Evolutionary conservation across 92 coral and sea anemone species (phyloP), one percentile per base, ranked within the genome.

Genomic region (Isaurus tuberculatus): DNA sequence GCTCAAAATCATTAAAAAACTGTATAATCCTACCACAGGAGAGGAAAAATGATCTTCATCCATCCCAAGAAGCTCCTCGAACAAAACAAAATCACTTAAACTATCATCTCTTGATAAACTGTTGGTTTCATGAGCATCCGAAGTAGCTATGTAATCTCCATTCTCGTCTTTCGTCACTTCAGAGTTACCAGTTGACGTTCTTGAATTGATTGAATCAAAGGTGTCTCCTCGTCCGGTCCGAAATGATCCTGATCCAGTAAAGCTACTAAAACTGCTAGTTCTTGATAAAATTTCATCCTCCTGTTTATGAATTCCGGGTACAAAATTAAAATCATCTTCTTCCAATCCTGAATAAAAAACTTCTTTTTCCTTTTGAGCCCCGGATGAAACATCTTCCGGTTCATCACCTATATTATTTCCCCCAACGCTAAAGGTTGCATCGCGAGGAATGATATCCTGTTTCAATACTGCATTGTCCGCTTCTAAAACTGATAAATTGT

Each of bases 41-140:
- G 95, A 77, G n/a, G 99, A 89, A 79, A 94, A 97, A 51, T 97
- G 99, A 44, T 94, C 99, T 85, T 97, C 99, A 23, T 92, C 94
- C 37, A 97, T 69, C 6, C 95, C 98, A 27, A 97, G 90, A 49
- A 97, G 86, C 44, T 97, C 99, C 32, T 97, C 99, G 91, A 92
- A 97, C 79, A 97, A 90, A 33, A 91, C 99, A 65, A 88, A 90
- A n/a, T 92, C 99, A 66, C 91, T 92, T 11, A 93, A 92, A 75
- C 87, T 77, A 65, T 91, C 90, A 31, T 90, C 95, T 13, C 92
- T 92, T 26, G 91, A 75, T n/a, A 87, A 70, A 58, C 94, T 88
- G 2, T 78, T 83, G 17, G 70, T 73, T 58, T 57, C 82, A 23
- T 23, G 26, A 23, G 65, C 78, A 46, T 77, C 75, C 40, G 90